Base-by-base conservation (phyloP, 2,888 invertebrate genomes). In the Cheilosia pagana region DNA sequence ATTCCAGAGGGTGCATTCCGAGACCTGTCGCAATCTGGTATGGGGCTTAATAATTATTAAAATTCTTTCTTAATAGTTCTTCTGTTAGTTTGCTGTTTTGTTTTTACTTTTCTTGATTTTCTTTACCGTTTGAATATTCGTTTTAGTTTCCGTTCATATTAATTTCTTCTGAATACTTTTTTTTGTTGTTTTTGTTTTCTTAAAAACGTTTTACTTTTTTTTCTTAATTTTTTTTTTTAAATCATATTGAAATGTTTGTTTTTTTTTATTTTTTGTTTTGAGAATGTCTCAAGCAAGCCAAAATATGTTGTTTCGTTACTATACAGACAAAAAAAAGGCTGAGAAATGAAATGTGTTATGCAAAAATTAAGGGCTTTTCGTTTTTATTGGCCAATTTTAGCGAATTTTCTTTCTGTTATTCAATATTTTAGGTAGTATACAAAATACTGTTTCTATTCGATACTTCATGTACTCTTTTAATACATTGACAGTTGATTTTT, bases 11-110 rank as follows among this genome's bases (percentile, higher is more conserved):
- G 88, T 89, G 91, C 90, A 91, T 91, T 90, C 91, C 89, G 92
- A 92, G 89, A 92, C 92, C 89, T 92, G 92, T 91, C 91, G 91
- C 90, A 92, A 91, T 90, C 91, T 92, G 92, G 92, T 92, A 92
- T 90, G 90, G 89, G 89, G 89, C 88, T 88, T 70, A 63, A 75
- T 50, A 71, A 81, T 70, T 77, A 77, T 72, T 86, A 75, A 63
- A 81, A 65, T 81, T 71, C 60, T 77, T 75, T 83, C 60, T 81
- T 72, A 68, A 72, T 82, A 86, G 71, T 77, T 82, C 79, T 85
- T 87, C 53, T 74, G 59, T 79, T 88, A 88, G 87, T 89, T 88
- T 89, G 89, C 89, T 89, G 88, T 88, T 89, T 89, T 89, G 88
- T 23, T 67, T 43, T 60, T 28, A 23, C 63, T 81, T 83, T 43